A percentile compares a stretch with the other conserved stretches of the same genome.
Conservation (phyloP, 2,888 invertebrate species). For the Nephrotoma flavescens region DNA sequence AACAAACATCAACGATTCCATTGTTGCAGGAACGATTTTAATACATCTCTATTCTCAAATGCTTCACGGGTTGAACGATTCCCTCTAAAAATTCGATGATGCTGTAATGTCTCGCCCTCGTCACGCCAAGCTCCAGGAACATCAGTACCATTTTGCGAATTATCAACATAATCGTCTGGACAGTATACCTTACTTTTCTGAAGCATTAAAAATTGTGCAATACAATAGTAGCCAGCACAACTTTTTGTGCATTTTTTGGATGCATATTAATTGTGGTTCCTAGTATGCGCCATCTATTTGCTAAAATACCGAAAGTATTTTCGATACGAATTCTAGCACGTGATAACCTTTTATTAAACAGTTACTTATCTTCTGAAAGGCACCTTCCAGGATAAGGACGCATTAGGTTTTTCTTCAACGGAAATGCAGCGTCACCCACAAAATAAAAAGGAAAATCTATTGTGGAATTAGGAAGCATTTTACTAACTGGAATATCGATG, state of each 20-base stretch:
- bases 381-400: constrained; percentile 7
- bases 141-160: not conserved
- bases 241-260: constrained; percentile 3
- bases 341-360: constrained; percentile 8
- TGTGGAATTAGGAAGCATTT: not conserved
- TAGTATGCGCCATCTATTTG: not conserved
- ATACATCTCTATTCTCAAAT: not conserved
- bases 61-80: not conserved
- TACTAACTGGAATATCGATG: not conserved
- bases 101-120: too few relatives aligned
- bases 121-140: too few relatives aligned
- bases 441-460: constrained; percentile 7
- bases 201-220: constrained; percentile 10
- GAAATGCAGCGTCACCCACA: constrained; percentile 9
- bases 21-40: not conserved
- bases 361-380: not conserved
- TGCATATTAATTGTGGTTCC: not conserved
- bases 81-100: too few relatives aligned
- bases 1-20: not conserved
- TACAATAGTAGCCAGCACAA: constrained; percentile 7
- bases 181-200: not conserved
- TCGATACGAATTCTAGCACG: constrained; percentile 7
- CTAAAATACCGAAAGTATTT: constrained; percentile 6
- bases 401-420: constrained; percentile 6
- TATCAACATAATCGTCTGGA: not conserved